A percentile compares a stretch with the other conserved stretches of the same genome.
These are phyloP conservation scores for Synanthedon tipuliformis DNA, from an alignment of 2,888 invertebrate genomes.

Conservation along the genomic window DNA sequence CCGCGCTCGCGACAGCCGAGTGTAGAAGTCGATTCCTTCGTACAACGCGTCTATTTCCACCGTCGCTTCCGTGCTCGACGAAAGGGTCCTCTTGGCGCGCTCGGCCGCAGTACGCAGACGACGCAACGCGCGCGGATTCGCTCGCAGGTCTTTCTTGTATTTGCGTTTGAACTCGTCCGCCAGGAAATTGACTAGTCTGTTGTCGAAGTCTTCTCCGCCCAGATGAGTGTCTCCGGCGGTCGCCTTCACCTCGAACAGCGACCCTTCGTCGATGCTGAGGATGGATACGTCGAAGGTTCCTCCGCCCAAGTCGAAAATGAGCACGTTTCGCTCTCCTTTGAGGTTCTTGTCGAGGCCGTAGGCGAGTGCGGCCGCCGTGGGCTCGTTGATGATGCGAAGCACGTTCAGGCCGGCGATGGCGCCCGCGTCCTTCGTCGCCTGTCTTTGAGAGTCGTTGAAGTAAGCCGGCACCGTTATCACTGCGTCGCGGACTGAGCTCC, in stretches of 20 bases:
- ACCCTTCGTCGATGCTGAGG: slow-evolving; percentile 79
- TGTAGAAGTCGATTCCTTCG: slow-evolving; percentile 74
- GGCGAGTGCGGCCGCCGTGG: slow-evolving; percentile 75
- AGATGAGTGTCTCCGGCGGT: slow-evolving; percentile 84
- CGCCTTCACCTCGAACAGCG: slow-evolving; percentile 77
- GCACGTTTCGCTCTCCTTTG: slow-evolving; percentile 63
- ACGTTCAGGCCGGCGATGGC: slow-evolving; percentile 76
- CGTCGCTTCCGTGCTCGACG: slow-evolving; percentile 76
- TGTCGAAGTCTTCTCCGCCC: slow-evolving; percentile 75
- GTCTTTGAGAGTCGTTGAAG: slow-evolving; percentile 73
- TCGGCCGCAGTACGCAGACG: slow-evolving; percentile 77
- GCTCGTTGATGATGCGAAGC: slow-evolving; percentile 80
- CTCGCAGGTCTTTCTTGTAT: slow-evolving; percentile 71
- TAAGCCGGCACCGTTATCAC: slow-evolving; percentile 83
- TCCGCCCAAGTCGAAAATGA: slow-evolving; percentile 68
- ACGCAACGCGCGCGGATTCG: slow-evolving; percentile 72
- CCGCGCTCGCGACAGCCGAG: slow-evolving; percentile 74
- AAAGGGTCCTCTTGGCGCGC: slow-evolving; percentile 76
- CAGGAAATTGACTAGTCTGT: slow-evolving; percentile 70
- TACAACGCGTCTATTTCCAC: slow-evolving; percentile 77
- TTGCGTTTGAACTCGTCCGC: slow-evolving; percentile 75
- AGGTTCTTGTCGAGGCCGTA: slow-evolving; percentile 74
- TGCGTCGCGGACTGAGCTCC: slow-evolving; percentile 71
- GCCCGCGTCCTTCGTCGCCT: slow-evolving; percentile 82
- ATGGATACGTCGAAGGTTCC: slow-evolving; percentile 82